phyloP scores from a whole-genome alignment of 2,113 vertebrate species.

The Scalopus aquaticus region DNA sequence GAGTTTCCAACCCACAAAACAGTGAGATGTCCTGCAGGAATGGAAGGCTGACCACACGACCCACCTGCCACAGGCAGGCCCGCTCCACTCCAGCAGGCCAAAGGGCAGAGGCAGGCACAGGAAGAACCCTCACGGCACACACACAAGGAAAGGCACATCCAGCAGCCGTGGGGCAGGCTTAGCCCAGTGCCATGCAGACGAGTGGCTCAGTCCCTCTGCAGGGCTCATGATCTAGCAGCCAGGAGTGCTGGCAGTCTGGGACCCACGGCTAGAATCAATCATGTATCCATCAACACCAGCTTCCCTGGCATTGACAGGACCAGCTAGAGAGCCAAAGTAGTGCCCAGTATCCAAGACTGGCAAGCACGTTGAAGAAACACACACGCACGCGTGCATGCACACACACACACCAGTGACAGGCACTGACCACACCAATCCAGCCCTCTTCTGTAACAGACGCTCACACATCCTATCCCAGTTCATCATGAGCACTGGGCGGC shows the following conservation, averaged over 20 bases:
- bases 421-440: background rate
- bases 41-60: background rate
- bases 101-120: background rate
- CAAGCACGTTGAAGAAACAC: background rate
- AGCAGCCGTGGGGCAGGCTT: background rate
- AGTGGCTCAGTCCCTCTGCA: background rate
- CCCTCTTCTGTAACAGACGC: background rate
- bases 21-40: background rate
- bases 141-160: background rate
- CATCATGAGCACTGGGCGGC: fast-evolving
- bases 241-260: fast-evolving
- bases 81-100: background rate
- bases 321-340: background rate
- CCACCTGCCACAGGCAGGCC: fast-evolving
- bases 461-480: no score
- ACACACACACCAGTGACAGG: background rate
- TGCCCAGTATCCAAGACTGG: background rate
- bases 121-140: background rate
- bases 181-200: background rate
- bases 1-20: background rate
- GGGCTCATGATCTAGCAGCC: background rate
- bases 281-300: background rate
- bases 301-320: background rate
- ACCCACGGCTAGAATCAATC: background rate
- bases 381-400: no score